Conservation (phyloP, 2,113 vertebrate genomes). For the Cynoglossus semilaevis region DNA sequence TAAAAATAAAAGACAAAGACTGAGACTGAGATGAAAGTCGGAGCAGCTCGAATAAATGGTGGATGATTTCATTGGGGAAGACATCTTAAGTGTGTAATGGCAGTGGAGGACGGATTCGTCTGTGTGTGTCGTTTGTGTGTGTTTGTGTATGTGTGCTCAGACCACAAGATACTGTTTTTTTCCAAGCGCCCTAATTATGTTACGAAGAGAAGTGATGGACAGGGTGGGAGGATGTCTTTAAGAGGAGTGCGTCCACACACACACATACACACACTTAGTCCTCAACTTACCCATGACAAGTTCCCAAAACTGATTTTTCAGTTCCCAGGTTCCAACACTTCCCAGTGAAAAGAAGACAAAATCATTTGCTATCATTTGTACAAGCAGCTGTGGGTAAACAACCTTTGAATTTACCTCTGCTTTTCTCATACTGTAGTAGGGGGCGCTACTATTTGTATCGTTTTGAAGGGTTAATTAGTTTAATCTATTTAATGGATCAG, state of each 20-base stretch:
- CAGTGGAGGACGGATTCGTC: slow-evolving; percentile 43
- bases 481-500: too few relatives aligned
- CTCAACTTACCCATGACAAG: not conserved
- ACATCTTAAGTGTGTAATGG: slow-evolving; percentile 54
- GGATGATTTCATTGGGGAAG: slow-evolving; percentile 41
- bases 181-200: slow-evolving; percentile 55
- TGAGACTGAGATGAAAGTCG: slow-evolving; percentile 1
- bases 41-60: slow-evolving; percentile 28
- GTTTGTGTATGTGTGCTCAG: slow-evolving; percentile 34
- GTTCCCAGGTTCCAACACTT: too few relatives aligned
- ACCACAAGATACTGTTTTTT: slow-evolving; percentile 40
- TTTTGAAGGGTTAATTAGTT: too few relatives aligned
- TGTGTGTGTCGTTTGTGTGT: too few relatives aligned
- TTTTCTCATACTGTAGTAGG: not conserved
- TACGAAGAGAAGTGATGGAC: slow-evolving; percentile 51
- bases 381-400: not conserved
- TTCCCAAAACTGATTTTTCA: too few relatives aligned
- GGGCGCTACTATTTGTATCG: too few relatives aligned
- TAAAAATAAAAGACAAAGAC: not conserved
- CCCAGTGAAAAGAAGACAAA: too few relatives aligned
- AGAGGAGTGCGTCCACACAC: not conserved
- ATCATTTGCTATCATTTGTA: too few relatives aligned
- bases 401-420: not conserved
- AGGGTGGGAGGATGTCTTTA: slow-evolving; percentile 13
- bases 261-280: not conserved